Evolutionary conservation across 2,797 vertebrate species (phyloP), one percentile per base, ranked within the genome.

Genomic region (Sebastes steindachneri): DNA sequence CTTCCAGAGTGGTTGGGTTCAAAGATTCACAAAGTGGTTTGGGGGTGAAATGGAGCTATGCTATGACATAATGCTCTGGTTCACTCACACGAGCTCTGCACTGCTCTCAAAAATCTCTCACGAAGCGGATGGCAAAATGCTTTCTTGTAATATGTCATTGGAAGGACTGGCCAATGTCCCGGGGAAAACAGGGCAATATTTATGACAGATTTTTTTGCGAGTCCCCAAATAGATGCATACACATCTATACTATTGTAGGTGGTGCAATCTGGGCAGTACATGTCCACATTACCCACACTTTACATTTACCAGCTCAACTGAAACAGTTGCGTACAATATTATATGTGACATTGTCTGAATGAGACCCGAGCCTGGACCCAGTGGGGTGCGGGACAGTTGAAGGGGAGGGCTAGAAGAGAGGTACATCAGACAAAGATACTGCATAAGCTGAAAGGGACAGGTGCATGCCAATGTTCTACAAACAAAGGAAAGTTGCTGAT

Each of bases 1-100:
- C 87, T 82, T 88, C 55, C 68, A 75, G 62, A 84, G 82, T 67
- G 79, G 83, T 88, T 57, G 37, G 70, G 78, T 85, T 90, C 83
- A 85, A 71, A 71, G 76, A 80, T 84, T 86, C 60, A 79, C 63
- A 75, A 58, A 91, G 86, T 83, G 89, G 86, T 92, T 91, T 91
- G 64, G 65, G 74, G 78, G 57, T 77, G 79, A 82, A 89, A 86
- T 63, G 35, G 79, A 86, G 77, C 79, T 77, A 48, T 57, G 54
- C 53, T 35, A 72, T 88, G 90, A 91, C 86, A 84, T 86, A 73
- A 87, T 60, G 65, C 35, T 73, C 71, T 33, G 64, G 72, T 83
- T 89, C 54, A 11, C 66, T 89, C 86, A 51, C 87, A 87, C 21
- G 26, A 77, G 68, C 67, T 82, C 45, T 31, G 74, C 66, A 59